Base-by-base conservation (phyloP, 2,113 vertebrate genomes). In the Dipodomys spectabilis region DNA sequence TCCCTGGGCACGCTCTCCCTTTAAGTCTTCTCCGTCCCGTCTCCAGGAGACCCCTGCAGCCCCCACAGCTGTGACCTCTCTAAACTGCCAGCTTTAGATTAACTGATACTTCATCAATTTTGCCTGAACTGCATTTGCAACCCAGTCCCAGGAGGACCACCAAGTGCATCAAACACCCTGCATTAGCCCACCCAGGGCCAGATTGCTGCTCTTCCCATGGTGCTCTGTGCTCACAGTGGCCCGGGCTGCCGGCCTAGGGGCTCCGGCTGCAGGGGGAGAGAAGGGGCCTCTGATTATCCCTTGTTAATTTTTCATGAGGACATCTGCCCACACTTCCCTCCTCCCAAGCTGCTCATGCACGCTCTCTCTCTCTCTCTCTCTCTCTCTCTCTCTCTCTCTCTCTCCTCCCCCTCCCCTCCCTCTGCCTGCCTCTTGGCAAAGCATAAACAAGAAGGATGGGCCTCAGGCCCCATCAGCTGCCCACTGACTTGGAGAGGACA, bases 261-360 rank as follows among this genome's bases (percentile, higher is more conserved):
- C 12, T 23, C 4, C 1, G 28, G 85, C 87, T n/a, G 0, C 25
- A 65, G 95, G 90, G 90, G 94, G 77, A 4, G 87, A 82, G 81
- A 72, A 88, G 88, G 91, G 98, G 98, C 96, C 83, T 98, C 98
- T 97, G 97, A 97, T 97, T 95, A 94, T 96, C 98, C 96, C 96
- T 98, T 4, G 0, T 99, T 97, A 98, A 99, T 99, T 98, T 99
- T 99, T 99, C 98, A 99, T 99, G 98, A 99, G 96, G 97, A 97
- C 98, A 98, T 98, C 99, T 99, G 98, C 98, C 98, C 96, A 49
- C 94, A 95, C 96, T 95, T 97, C 97, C 95, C 96, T 97, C 89
- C 79, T 97, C 96, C 96, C 64, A 67, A 74, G 94, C 72, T 98
- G 97, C 86, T 6, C 39, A 39, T 39, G 39, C 35, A 2, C 35